Evolutionary conservation across 2,113 vertebrate genomes (phyloP), one percentile per base, ranked within the genome.

Genomic region (Clarias batrachus): DNA sequence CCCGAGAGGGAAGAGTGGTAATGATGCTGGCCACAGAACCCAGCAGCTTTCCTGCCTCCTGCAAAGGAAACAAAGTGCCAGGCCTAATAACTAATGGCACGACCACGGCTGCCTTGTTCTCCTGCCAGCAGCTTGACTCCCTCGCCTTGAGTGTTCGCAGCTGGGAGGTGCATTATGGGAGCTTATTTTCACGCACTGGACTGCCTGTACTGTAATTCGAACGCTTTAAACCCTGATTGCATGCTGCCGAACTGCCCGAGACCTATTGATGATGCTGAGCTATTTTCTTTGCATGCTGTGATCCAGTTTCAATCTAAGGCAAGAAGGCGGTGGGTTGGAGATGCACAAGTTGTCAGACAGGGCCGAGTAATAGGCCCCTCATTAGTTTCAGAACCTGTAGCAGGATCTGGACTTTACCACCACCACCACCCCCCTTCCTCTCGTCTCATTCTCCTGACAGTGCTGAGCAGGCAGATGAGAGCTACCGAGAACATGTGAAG

Each of bases 51-150:
- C 66, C 83, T 86, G 66, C 83, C 88, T 88, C 82, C 83, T 85
- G 70, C 63, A 60, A 71, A 56, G 60, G 56, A 89, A 90, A 90
- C 89, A 89, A 86, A 90, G 89, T 90, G 87, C 80, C 83, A 59
- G 87, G 78, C 87, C 81, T 89, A 89, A 87, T 89, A 89, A 91
- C 82, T 87, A 88, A 88, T 87, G 57, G 82, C 60, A 83, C 41
- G 66, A 76, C 88, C 87, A 89, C 89, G 87, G 87, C 87, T 88
- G 87, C 90, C 70, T 83, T 68, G 3, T 85, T 81, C 82, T 68
- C 81, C 88, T 63, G 84, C 84, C 80, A 80, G 74, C 25, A 19
- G 68, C 85, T 30, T 41, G 82, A 83, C 79, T 86, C 80, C 87
- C 81, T 87, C 54, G 41, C 85, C 81, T 88, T 68, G 85, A 87